Base-by-base conservation (phyloP, 2,113 vertebrate genomes). In the Pluvialis apricaria region DNA sequence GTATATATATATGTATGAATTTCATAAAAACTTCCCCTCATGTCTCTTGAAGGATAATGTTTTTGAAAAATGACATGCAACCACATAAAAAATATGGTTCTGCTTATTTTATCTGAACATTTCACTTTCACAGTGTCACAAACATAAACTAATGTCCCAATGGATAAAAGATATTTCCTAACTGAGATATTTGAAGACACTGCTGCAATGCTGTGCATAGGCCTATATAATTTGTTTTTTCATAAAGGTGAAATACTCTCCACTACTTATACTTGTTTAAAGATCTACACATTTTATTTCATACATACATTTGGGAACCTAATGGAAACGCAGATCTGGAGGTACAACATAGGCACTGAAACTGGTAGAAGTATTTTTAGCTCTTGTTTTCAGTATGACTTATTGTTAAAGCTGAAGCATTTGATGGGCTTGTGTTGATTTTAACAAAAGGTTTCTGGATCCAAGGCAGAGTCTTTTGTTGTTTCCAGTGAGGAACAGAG, bases 1-100 rank as follows among this genome's bases (percentile, higher is more conserved):
- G 0, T 47, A 0, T 40, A 7, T 16, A 11, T 61, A 2, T 45
- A 29, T 42, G 4, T 17, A n/a, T 40, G 5, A 47, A 60, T 60
- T 66, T 85, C 32, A n/a, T 51, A 31, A 55, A 81, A 68, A 9
- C 8, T 64, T 82, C 16, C 64, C 16, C 31, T 49, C 2, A 0
- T 84, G 20, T 68, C 12, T 75, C 29, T 60, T 75, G 24, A 76
- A 15, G 52, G 21, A 22, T 29, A 51, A 79, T 34, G 6, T 42
- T 68, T 81, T 55, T 51, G 26, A 75, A 81, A 88, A 83, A 87
- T 12, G 6, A n/a, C 5, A 10, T 24, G 10, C 15, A 72, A 62
- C 26, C 8, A 34, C 19, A 68, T 60, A 11, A 82, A 88, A 86
- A 85, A 82, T 51, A 45, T 11, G 6, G 7, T n/a, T 25, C 6